These are phyloP conservation scores for Drymonia ruficornis DNA, from an alignment of 2,888 invertebrate species.

Conservation along the genomic window DNA sequence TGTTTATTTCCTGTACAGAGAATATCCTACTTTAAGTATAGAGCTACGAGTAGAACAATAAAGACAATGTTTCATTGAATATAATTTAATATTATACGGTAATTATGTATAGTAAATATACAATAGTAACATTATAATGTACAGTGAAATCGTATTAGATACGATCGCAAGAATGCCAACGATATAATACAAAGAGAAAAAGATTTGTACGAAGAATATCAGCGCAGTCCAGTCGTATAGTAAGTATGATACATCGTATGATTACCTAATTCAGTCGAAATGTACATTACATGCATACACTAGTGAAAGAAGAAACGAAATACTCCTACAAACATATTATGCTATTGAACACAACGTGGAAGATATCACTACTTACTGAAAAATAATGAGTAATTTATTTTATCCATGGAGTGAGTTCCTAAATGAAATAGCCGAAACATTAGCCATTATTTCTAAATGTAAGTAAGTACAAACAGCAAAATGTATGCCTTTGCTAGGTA, in stretches of 20 bases:
- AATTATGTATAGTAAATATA: slow-evolving; percentile 44
- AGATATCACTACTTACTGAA: slow-evolving; percentile 37
- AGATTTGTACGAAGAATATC: slow-evolving; percentile 76
- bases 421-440: background rate
- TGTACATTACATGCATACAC: slow-evolving; percentile 38
- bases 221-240: slow-evolving; percentile 58
- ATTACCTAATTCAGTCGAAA: slow-evolving; percentile 65
- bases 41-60: background rate
- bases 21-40: too few relatives aligned
- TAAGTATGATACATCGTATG: slow-evolving; percentile 50
- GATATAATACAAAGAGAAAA: slow-evolving; percentile 63
- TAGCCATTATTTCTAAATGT: slow-evolving; percentile 33
- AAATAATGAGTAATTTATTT: background rate
- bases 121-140: slow-evolving; percentile 54
- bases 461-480: slow-evolving; percentile 51
- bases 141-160: slow-evolving; percentile 62
- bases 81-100: slow-evolving; percentile 48
- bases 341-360: slow-evolving; percentile 61
- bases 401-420: background rate
- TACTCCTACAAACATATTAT: slow-evolving; percentile 37
- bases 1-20: too few relatives aligned
- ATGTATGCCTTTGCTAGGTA: slow-evolving; percentile 50
- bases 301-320: slow-evolving; percentile 33
- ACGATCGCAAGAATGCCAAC: slow-evolving; percentile 64
- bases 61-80: slow-evolving; percentile 28